Percentiles rank a stretch among this genome's conserved stretches.
Evolutionary conservation across 1,140 invertebrate genomes (phyloP).

Genomic region (Zaprionus gabonicus): DNA sequence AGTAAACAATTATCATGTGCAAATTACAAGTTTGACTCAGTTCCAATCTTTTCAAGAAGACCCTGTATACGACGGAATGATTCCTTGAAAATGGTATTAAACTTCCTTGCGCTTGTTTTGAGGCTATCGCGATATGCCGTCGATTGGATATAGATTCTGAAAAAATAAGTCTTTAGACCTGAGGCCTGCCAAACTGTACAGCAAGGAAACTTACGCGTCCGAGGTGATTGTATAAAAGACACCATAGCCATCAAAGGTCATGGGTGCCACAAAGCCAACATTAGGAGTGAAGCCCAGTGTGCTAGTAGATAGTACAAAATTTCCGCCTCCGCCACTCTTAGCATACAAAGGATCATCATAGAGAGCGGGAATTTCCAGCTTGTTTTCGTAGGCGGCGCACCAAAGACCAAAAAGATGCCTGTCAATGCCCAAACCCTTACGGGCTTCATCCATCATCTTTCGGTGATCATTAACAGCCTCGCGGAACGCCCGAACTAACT

Average conservation of each 20-base stretch:
- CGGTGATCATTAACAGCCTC: constrained; percentile 83
- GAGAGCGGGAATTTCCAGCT: constrained; percentile 85
- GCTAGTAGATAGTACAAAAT: constrained; percentile 88
- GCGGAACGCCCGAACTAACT: constrained; percentile 67
- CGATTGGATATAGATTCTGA: constrained; percentile 71
- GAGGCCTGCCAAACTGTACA: not conserved
- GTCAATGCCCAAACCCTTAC: constrained; percentile 88
- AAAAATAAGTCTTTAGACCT: not conserved
- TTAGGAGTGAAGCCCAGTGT: constrained; percentile 87
- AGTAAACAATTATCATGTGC: not conserved
- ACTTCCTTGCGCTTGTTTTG: constrained; percentile 80
- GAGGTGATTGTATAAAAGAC: constrained; percentile 86
- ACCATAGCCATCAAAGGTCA: constrained; percentile 88
- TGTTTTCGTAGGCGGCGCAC: constrained; percentile 87
- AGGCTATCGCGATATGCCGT: constrained; percentile 73
- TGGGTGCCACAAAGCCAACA: constrained; percentile 87
- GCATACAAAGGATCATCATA: constrained; percentile 86
- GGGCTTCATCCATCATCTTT: constrained; percentile 84
- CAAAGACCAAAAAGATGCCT: constrained; percentile 90
- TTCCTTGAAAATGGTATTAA: constrained; percentile 64
- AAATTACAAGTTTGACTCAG: constrained; percentile 57
- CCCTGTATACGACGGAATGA: constrained; percentile 71
- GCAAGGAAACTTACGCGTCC: constrained; percentile 54
- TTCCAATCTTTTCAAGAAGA: constrained; percentile 53
- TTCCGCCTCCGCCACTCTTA: constrained; percentile 88